Percentiles rank a stretch among this genome's conserved stretches.
Evolutionary conservation across 2,113 vertebrate genomes (phyloP).

Genomic region (Pterophyllum scalare): DNA sequence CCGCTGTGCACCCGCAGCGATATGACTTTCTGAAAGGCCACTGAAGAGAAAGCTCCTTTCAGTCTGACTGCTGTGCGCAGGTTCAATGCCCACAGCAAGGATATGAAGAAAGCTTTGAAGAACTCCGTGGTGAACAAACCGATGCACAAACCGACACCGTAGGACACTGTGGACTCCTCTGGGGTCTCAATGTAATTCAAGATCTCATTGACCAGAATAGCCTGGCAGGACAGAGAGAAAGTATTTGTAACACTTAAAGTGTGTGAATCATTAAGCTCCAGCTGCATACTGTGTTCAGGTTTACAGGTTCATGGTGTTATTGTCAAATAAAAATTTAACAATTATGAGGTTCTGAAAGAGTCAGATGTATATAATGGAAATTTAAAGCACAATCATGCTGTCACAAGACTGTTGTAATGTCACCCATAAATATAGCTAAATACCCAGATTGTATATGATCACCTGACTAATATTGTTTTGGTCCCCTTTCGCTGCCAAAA

Average conservation of each 20-base stretch:
- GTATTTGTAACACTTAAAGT: not conserved
- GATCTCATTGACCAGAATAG: conserved; percentile 80
- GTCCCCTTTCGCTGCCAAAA: too few species aligned
- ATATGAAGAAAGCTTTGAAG: conserved; percentile 76
- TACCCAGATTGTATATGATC: too few species aligned
- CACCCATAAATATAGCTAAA: too few species aligned
- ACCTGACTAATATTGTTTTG: too few species aligned
- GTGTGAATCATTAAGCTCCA: not conserved
- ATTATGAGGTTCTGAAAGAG: too few species aligned
- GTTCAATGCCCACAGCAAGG: conserved; percentile 83
- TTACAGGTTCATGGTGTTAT: too few species aligned
- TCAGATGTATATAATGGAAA: too few species aligned
- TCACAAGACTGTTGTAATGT: too few species aligned
- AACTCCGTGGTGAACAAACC: conserved; percentile 81
- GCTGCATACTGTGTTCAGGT: not conserved
- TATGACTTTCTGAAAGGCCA: conserved; percentile 83
- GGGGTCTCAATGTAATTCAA: conserved; percentile 67
- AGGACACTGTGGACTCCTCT: not conserved
- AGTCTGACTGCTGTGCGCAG: conserved; percentile 80
- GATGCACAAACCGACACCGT: conserved; percentile 78
- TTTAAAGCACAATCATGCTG: too few species aligned
- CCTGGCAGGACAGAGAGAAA: conserved; percentile 62
- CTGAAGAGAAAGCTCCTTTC: conserved; percentile 80
- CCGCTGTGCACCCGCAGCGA: conserved; percentile 75
- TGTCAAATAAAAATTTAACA: too few species aligned